Evolutionary conservation across 2,888 invertebrate species (phyloP), one percentile per base, ranked within the genome.

Genomic region (Lepidocyrtoides sp.): DNA sequence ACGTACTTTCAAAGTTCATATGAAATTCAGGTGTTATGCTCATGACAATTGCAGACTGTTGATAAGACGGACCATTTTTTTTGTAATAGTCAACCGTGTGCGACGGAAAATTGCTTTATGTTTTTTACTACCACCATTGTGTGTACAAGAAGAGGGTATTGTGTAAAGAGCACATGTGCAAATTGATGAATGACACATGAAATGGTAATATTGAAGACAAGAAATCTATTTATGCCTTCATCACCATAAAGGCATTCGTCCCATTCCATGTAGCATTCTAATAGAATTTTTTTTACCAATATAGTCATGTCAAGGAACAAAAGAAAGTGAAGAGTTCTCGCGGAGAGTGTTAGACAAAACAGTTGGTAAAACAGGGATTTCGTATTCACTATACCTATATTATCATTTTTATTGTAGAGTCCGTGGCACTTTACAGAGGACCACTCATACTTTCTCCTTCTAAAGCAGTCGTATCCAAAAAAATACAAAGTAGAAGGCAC

Each of bases 131-230:
- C 14, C 66, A n/a, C 17, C 2, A 17, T 17, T 17, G 1, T 51
- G 17, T 51, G 8, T 36, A 36, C 36, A 26, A 69, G 17, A 57
- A 69, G 32, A 17, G 8, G 32, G 32, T 75, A 77, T 32, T 32
- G 63, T 10, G 29, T 8, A 57, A 51, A 17, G 44, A 85, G 63
- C 77, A 86, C 36, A 17, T 69, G 86, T 86, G 86, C 63, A 63
- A 86, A 86, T 77, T 86, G 86, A 86, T 77, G 86, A 77, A 86
- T 86, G 86, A 51, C 77, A 63, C 77, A 79, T 86, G 44, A 72
- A 72, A 72, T 72, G 86, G 63, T 63, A 77, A 77, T 48, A 77
- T 63, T 29, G 63, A 77, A 44, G 77, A 86, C 60, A 86, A 60
- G 29, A 32, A 14, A 63, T 77, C 85, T 57, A 32, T 66, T 66